phyloP scores from a whole-genome alignment of 2,888 invertebrate genomes.

The Acanthoscelides obtectus region DNA sequence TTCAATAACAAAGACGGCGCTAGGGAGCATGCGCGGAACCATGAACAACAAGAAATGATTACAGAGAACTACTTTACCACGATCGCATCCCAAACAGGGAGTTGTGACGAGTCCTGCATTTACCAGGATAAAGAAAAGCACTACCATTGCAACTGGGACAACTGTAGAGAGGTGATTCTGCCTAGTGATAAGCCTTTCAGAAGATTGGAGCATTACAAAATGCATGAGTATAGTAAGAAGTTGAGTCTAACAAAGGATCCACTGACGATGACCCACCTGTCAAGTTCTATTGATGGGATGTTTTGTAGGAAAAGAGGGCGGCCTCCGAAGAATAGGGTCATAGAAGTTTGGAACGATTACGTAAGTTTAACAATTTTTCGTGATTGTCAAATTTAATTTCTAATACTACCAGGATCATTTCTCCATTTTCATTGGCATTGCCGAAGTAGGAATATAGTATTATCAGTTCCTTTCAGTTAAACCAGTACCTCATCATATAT shows the following conservation, averaged over 20 bases:
- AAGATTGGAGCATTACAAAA: slow-evolving; percentile 80
- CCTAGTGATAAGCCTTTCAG: slow-evolving; percentile 74
- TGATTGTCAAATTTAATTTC: too few species aligned
- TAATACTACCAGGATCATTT: too few species aligned
- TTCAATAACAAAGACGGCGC: slow-evolving; percentile 58
- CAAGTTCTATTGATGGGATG: slow-evolving; percentile 83
- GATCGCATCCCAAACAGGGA: slow-evolving; percentile 56
- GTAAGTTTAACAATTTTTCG: slow-evolving; percentile 54
- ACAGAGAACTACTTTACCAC: slow-evolving; percentile 71
- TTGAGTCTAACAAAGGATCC: slow-evolving; percentile 47
- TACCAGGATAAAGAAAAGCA: slow-evolving; percentile 77
- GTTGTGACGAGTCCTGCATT: slow-evolving; percentile 64
- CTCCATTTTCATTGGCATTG: too few species aligned
- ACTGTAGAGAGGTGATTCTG: slow-evolving; percentile 73
- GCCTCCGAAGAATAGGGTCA: slow-evolving; percentile 94
- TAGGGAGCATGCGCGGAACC: slow-evolving; percentile 80
- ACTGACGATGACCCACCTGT: slow-evolving; percentile 53
- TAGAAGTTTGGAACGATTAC: slow-evolving; percentile 85
- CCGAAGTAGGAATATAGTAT: too few species aligned
- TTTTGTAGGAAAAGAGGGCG: slow-evolving; percentile 89
- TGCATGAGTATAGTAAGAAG: slow-evolving; percentile 57
- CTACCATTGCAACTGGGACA: slow-evolving; percentile 88
- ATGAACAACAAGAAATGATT: slow-evolving; percentile 83
- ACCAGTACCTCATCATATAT: too few species aligned
- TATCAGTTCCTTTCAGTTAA: neutral